Evolutionary conservation across 2,888 invertebrate species (phyloP).

Genomic region (Aplocera efformata): DNA sequence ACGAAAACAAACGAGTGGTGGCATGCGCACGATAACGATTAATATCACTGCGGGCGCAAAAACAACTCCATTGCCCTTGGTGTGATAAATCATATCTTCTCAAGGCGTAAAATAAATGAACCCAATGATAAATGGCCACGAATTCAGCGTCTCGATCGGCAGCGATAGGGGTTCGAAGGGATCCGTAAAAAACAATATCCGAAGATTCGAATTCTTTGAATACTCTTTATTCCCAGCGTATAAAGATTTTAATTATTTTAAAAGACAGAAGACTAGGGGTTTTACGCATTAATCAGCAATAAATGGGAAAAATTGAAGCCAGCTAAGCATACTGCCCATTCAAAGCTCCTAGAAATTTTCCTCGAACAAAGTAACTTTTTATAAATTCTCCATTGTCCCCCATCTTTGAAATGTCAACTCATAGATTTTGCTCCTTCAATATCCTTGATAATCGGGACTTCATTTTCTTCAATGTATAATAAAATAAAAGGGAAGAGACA

Average conservation of each 20-base stretch:
- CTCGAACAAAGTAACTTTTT: conserved; percentile 9
- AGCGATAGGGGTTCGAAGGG: conserved; percentile 55
- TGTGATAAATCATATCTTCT: conserved; percentile 78
- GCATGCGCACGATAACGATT: conserved; percentile 77
- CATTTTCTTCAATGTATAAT: conserved; percentile 18
- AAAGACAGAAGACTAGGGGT: no score
- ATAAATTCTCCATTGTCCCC: conserved; percentile 8
- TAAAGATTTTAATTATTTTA: no score
- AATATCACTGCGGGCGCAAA: conserved; percentile 77
- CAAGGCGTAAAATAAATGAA: conserved; percentile 79
- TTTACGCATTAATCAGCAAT: conserved; percentile 1
- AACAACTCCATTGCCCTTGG: conserved; percentile 72
- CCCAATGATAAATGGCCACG: conserved; percentile 76
- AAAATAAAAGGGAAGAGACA: conserved; percentile 17
- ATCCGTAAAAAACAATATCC: no score
- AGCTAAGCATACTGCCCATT: conserved; percentile 9
- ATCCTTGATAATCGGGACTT: conserved; percentile 18
- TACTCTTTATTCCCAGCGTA: no score
- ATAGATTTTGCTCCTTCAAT: conserved; percentile 15
- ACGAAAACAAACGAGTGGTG: conserved; percentile 78
- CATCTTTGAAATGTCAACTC: conserved; percentile 12
- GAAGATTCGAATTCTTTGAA: no score
- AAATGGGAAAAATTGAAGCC: conserved; percentile 17
- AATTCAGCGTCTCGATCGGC: conserved; percentile 61
- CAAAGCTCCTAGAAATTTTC: conserved; percentile 4